Evolutionary conservation across 2,888 invertebrate genomes (phyloP), one percentile per base, ranked within the genome.

Genomic region (Papilio demoleus): DNA sequence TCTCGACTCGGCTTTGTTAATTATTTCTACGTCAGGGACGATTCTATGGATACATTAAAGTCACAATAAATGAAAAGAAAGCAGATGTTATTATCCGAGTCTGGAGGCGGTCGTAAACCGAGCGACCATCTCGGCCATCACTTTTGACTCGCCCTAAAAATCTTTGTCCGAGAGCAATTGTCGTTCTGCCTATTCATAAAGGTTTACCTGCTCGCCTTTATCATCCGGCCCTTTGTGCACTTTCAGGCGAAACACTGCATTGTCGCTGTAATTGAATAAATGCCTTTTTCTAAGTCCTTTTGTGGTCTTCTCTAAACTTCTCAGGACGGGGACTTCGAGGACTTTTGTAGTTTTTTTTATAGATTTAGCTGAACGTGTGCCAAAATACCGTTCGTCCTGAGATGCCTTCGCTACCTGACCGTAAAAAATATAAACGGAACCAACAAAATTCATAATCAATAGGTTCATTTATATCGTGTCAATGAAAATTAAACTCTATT

Each of bases 251-350:
- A 88, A 85, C 83, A 81, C 78, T 79, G 80, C 80, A 87, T 92
- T 92, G 90, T 92, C 84, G 82, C 82, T 80, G 77, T 92, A 92
- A 92, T 92, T 92, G 90, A 92, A 92, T 92, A 91, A 92, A 90
- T 88, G 86, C 85, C 81, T 84, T 83, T 80, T 78, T 83, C 82
- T 81, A 79, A 79, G 75, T 76, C 76, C 82, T 81, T 83, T 87
- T 86, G 79, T 80, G 73, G 47, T 38, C 58, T 66, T 65, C 60
- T 64, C 68, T 70, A 71, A 72, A 74, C 65, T 38, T 40, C 45
- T 38, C 17, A 22, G 17, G 74, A 73, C 67, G 68, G 63, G 76
- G 79, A 78, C 75, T 73, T 75, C 74, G 77, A 78, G 78, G 19
- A 27, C 36, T 24, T 19, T 58, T 65, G 5, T 19, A 27, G 31